A percentile compares a stretch with the other conserved stretches of the same genome.
Evolutionary conservation across 2,113 vertebrate species (phyloP).

Genomic region (Psittacara wagleri): DNA sequence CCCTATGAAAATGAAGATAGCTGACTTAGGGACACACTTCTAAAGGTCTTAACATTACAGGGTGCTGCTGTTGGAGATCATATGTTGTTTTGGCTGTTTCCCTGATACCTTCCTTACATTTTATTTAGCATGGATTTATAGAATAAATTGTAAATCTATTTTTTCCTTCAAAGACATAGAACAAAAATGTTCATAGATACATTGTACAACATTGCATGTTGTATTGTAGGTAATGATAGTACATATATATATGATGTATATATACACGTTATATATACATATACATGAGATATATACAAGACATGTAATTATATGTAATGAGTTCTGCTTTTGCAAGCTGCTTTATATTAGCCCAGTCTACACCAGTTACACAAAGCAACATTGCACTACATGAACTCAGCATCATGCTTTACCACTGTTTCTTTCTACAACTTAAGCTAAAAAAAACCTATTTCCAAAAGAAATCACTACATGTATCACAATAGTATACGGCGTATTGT

Average conservation of each 20-base stretch:
- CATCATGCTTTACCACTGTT: background rate
- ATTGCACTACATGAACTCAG: background rate
- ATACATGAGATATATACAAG: background rate
- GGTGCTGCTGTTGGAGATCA: background rate
- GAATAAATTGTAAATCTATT: background rate
- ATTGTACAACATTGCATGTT: background rate
- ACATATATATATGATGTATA: background rate
- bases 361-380: background rate
- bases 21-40: background rate
- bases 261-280: background rate
- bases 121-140: background rate
- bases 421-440: background rate
- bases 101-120: background rate
- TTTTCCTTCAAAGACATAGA: background rate
- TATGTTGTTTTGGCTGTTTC: background rate
- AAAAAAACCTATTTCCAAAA: background rate
- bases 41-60: background rate
- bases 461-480: background rate
- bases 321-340: background rate
- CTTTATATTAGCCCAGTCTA: background rate
- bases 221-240: background rate
- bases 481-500: background rate
- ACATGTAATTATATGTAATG: background rate
- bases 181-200: background rate
- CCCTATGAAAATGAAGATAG: background rate